Evolutionary conservation across 2,888 invertebrate genomes (phyloP).

Genomic region (Mechanitis messenoides): DNA sequence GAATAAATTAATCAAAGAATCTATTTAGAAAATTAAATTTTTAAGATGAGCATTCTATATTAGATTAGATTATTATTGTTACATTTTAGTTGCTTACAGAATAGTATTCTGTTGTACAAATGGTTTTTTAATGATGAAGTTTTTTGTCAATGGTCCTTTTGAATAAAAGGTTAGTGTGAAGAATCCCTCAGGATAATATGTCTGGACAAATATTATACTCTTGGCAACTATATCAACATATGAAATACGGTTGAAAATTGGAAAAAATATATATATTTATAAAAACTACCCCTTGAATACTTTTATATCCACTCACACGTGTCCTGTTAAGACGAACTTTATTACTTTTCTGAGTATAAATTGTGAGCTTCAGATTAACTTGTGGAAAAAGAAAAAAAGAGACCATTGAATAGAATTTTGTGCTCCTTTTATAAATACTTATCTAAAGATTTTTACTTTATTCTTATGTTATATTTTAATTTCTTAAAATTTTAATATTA

Average conservation of each 20-base stretch:
- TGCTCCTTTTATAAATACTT: not conserved
- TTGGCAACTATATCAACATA: constrained; percentile 19
- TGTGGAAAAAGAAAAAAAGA: constrained; percentile 48
- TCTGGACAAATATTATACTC: constrained; percentile 47
- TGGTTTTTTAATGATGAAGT: no score
- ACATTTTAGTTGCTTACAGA: no score
- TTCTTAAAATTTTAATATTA: no score
- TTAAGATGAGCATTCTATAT: no score
- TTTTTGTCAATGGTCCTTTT: no score
- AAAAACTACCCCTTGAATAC: constrained; percentile 37
- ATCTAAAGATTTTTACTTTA: no score
- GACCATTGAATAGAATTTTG: constrained; percentile 36
- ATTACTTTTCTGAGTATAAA: constrained; percentile 61
- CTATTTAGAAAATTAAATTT: no score
- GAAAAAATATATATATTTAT: constrained; percentile 29
- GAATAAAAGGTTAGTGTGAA: constrained; percentile 2
- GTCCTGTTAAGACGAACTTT: constrained; percentile 67
- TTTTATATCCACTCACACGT: constrained; percentile 55
- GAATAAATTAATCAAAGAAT: not conserved
- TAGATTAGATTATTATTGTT: no score
- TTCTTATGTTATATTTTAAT: no score
- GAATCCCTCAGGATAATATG: constrained; percentile 30
- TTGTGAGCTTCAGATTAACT: constrained; percentile 58
- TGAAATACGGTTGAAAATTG: constrained; percentile 26
- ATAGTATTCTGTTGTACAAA: no score